phyloP scores from a whole-genome alignment of 2,888 invertebrate species.

The Troides oblongomaculatus region DNA sequence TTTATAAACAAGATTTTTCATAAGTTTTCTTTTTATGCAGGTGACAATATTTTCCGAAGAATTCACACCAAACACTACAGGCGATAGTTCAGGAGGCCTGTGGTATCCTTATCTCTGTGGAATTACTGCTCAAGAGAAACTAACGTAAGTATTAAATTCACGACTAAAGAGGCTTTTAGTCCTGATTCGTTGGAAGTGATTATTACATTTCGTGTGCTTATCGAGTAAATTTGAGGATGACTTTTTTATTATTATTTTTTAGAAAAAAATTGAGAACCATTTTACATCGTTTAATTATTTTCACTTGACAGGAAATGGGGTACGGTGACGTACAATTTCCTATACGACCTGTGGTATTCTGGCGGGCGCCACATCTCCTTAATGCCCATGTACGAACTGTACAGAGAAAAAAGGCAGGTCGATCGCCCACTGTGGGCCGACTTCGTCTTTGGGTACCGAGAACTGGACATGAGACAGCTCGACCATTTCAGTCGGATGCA shows the following conservation, averaged over 20 bases:
- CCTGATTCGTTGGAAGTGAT: too few species aligned
- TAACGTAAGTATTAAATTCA: constrained; percentile 66
- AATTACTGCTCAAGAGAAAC: constrained; percentile 73
- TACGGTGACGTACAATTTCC: constrained; percentile 78
- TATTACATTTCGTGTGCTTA: too few species aligned
- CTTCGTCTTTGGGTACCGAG: constrained; percentile 53
- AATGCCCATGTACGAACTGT: constrained; percentile 54
- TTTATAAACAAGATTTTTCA: not conserved
- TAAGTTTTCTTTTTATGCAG: constrained; percentile 38
- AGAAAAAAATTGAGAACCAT: too few species aligned
- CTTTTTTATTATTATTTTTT: too few species aligned
- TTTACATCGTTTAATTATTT: too few species aligned
- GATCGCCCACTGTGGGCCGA: constrained; percentile 47
- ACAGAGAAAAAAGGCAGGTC: constrained; percentile 35
- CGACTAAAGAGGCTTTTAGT: too few species aligned
- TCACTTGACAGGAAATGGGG: constrained; percentile 81
- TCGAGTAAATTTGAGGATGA: too few species aligned
- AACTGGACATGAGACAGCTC: constrained; percentile 47
- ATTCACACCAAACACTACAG: constrained; percentile 86
- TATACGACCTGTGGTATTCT: constrained; percentile 81
- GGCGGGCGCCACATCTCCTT: constrained; percentile 59
- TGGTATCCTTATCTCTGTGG: constrained; percentile 85
- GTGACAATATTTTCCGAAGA: constrained; percentile 84
- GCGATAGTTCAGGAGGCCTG: constrained; percentile 88
- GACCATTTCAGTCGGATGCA: constrained; percentile 46